Conservation (phyloP, 2,888 invertebrate species). For the Xiphydria camelus region DNA sequence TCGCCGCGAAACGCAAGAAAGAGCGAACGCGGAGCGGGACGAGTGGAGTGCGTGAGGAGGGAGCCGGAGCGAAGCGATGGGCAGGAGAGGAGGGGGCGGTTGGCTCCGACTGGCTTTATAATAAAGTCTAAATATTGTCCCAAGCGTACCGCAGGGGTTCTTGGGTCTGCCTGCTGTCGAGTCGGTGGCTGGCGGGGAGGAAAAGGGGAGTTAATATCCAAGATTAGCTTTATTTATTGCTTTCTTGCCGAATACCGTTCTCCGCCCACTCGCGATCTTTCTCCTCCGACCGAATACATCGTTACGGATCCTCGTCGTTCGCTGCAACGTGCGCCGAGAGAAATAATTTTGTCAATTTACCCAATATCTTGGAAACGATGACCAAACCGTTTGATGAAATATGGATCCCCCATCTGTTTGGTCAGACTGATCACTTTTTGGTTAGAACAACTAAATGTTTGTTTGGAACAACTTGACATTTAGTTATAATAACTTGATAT, state of each 20-base stretch:
- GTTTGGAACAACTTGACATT: too few species aligned
- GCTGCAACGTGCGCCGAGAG: too few species aligned
- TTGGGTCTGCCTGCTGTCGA: constrained; percentile 8
- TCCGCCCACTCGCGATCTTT: background rate
- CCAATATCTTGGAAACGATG: too few species aligned
- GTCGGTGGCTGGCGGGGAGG: too few species aligned
- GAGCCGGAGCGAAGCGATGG: constrained; percentile 7
- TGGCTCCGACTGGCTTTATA: constrained; percentile 20
- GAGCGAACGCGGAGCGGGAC: background rate
- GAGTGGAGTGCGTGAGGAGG: constrained; percentile 1
- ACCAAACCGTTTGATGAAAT: too few species aligned
- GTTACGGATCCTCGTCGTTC: too few species aligned
- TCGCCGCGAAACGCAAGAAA: constrained; percentile 5
- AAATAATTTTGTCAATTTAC: too few species aligned
- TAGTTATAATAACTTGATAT: too few species aligned
- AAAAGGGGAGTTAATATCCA: constrained; percentile 12
- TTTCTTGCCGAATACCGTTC: constrained; percentile 13
- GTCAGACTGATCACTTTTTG: too few species aligned
- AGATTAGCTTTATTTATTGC: constrained; percentile 16
- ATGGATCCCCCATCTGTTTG: too few species aligned
- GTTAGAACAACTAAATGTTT: too few species aligned
- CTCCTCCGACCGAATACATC: too few species aligned
- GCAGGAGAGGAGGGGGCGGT: constrained; percentile 11
- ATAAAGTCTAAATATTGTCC: constrained; percentile 33
- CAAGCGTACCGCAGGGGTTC: constrained; percentile 18